These are phyloP conservation scores for Chloropsis cyanopogon DNA, from an alignment of 2,113 vertebrate species.

Conservation along the genomic window DNA sequence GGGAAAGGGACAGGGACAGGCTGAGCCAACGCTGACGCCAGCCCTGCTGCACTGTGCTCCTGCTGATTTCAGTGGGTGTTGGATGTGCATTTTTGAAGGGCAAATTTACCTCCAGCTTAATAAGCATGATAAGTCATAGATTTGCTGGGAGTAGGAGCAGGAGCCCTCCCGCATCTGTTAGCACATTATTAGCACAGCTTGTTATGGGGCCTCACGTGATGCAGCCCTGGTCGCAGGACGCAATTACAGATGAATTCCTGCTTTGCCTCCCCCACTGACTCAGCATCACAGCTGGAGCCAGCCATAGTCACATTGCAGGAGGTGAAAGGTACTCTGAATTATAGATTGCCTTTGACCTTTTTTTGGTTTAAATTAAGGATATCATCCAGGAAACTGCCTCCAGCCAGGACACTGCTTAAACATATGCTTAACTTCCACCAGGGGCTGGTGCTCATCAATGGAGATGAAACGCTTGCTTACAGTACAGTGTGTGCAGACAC, in stretches of 20 bases:
- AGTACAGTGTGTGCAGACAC: neutral
- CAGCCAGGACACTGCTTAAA: slow-evolving; percentile 50
- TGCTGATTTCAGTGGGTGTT: slow-evolving; percentile 23
- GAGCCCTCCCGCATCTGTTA: slow-evolving; percentile 57
- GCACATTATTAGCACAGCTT: slow-evolving; percentile 66
- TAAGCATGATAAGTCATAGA: slow-evolving; percentile 55
- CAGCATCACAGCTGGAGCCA: slow-evolving; percentile 65
- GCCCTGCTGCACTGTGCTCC: neutral
- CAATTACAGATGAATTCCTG: slow-evolving; percentile 61
- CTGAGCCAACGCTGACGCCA: neutral
- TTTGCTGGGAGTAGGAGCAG: slow-evolving; percentile 45
- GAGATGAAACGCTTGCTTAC: slow-evolving; percentile 14
- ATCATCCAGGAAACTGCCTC: slow-evolving; percentile 52
- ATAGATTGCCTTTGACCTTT: slow-evolving; percentile 64
- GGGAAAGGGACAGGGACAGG: neutral
- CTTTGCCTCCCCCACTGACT: slow-evolving; percentile 44
- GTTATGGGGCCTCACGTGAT: slow-evolving; percentile 47
- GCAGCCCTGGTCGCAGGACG: neutral
- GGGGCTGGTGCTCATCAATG: slow-evolving; percentile 32
- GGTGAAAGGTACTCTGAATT: slow-evolving; percentile 61
- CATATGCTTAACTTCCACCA: slow-evolving; percentile 54
- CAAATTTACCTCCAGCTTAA: slow-evolving; percentile 56
- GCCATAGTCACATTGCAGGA: slow-evolving; percentile 45
- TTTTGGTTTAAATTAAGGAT: slow-evolving; percentile 62
- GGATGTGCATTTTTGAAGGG: slow-evolving; percentile 22